These are phyloP conservation scores for Eupithecia insigniata DNA, from an alignment of 2,888 invertebrate genomes.

Conservation along the genomic window DNA sequence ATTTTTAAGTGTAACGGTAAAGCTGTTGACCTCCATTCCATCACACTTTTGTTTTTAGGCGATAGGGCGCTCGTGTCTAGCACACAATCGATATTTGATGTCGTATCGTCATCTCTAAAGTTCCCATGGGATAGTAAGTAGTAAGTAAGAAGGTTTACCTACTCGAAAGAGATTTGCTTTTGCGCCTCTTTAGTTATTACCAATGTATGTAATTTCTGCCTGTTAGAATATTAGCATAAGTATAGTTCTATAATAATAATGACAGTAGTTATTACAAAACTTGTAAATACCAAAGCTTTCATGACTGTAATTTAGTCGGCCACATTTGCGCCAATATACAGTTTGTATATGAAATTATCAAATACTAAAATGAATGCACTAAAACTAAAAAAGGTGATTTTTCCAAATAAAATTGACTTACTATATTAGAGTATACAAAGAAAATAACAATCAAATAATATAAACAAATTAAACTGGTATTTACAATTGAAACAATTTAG, in stretches of 20 bases:
- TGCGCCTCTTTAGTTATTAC: not conserved
- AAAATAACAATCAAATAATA: no score
- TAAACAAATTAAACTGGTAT: no score
- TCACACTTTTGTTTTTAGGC: not conserved
- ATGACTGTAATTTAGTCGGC: not conserved
- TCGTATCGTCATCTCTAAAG: conserved; percentile 4
- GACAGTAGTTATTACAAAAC: not conserved
- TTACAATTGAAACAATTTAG: no score
- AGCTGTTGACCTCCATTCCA: no score
- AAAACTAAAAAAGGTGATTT: no score
- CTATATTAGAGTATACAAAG: no score
- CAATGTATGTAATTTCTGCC: not conserved
- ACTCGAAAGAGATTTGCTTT: conserved; percentile 9
- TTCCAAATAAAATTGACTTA: no score
- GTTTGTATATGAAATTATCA: not conserved
- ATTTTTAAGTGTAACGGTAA: no score
- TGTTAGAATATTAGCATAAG: not conserved
- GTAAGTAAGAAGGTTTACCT: conserved; percentile 16
- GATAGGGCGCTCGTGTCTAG: not conserved
- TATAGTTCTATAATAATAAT: not conserved
- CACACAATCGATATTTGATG: not conserved
- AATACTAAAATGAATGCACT: not conserved
- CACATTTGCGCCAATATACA: not conserved
- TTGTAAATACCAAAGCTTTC: not conserved
- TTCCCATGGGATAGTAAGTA: not conserved